Evolutionary conservation across 2,113 vertebrate species (phyloP), one percentile per base, ranked within the genome.

Genomic region (Pseudopipra pipra): DNA sequence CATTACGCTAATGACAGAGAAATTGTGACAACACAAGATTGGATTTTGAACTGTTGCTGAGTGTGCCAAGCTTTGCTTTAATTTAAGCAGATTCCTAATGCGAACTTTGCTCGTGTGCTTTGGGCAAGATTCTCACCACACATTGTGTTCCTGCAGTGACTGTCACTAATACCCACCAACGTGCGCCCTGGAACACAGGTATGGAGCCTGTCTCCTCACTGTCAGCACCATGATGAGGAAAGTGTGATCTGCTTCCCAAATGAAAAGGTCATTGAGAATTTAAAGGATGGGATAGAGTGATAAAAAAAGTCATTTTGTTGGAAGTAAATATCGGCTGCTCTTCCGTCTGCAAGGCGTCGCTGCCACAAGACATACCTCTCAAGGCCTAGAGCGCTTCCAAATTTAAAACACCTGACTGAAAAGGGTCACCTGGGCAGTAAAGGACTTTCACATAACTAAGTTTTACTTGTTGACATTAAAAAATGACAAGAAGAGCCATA

Each of bases 101-200:
- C 0, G 25, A 90, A 54, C 87, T 87, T 87, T 73, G 39, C 61
- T 30, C 5, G 0, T 23, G 76, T 47, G 96, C 96, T 97, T 52
- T 56, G 91, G 97, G 96, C 89, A 63, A 83, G 81, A 88, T 95
- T 95, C 96, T 81, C 93, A 25, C 58, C 31, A 31, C 10, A 4
- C 35, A 2, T 41, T 4, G 0, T 17, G 13, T 21, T 62, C 15
- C 35, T 6, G 37, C 12, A 25, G 67, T 9, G 65, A 85, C 95
- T 91, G 61, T 49, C 82, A 56, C 58, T 37, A n/a, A 21, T 8
- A 27, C 6, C 0, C 49, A 24, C 30, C 30, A 41, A 18, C 0
- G 0, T 10, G 21, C 21, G 72, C 30, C 5, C 28, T 8, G 35
- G 39, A 54, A 78, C 1, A 8, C 92, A 83, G 75, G 78, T 16